Conservation (phyloP, 2,797 vertebrate genomes). For the Calcarius lapponicus region DNA sequence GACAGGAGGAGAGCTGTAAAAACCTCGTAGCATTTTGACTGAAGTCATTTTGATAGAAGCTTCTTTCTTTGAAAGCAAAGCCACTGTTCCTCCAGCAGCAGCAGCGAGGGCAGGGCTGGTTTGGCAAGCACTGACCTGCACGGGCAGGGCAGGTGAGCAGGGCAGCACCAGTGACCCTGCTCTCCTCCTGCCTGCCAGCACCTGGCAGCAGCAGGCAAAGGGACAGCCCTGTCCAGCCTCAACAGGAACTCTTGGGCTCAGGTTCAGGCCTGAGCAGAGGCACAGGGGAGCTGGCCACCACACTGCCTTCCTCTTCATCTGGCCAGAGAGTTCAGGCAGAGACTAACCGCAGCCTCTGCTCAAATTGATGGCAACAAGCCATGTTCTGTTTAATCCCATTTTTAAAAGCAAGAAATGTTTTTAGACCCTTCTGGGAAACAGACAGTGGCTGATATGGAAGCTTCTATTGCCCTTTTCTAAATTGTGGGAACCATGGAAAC, state of each 20-base stretch:
- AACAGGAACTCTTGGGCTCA: too few species aligned
- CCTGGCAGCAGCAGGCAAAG: background rate
- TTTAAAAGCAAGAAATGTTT: background rate
- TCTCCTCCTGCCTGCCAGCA: background rate
- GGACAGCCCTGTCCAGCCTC: background rate
- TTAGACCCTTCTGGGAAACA: background rate
- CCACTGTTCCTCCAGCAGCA: accelerated
- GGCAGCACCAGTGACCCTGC: accelerated
- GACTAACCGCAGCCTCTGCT: background rate
- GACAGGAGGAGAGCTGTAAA: background rate
- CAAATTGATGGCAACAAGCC: accelerated
- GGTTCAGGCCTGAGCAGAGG: background rate
- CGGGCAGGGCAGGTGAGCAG: background rate
- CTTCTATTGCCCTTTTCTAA: background rate
- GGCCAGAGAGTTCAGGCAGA: background rate
- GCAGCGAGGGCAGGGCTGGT: background rate
- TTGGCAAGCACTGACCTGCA: background rate
- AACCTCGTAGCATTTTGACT: background rate
- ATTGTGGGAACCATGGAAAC: conserved; percentile 81
- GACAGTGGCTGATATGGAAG: background rate
- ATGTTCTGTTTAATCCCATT: background rate
- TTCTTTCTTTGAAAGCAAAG: background rate
- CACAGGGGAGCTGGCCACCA: background rate
- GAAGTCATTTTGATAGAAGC: background rate
- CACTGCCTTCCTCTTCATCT: background rate